A percentile compares a stretch with the other conserved stretches of the same genome.
phyloP scores from a whole-genome alignment of 2,797 vertebrate genomes.

The Brotula barbata region DNA sequence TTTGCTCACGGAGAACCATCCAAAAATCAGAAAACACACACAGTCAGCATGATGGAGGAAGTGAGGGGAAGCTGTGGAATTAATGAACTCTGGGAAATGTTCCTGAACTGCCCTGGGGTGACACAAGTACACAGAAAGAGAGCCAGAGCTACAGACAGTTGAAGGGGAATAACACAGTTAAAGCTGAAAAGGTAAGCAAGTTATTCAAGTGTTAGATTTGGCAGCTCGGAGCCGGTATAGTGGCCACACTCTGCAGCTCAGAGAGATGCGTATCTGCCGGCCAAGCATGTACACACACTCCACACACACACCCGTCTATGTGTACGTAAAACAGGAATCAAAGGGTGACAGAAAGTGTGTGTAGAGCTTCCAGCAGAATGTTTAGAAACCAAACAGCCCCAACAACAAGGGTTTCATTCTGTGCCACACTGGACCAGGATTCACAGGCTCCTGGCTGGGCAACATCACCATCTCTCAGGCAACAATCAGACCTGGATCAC shows the following conservation, averaged over 20 bases:
- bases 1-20: slow-evolving; percentile 36
- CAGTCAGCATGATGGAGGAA: slow-evolving; percentile 43
- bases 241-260: slow-evolving; percentile 52
- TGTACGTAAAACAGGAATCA: slow-evolving; percentile 54
- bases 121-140: slow-evolving; percentile 48
- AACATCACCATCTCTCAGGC: slow-evolving; percentile 20
- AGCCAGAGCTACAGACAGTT: slow-evolving; percentile 44
- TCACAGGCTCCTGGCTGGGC: slow-evolving; percentile 49
- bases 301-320: slow-evolving; percentile 44
- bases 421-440: slow-evolving; percentile 42
- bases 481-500: slow-evolving; percentile 23
- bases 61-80: slow-evolving; percentile 51
- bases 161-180: slow-evolving; percentile 69
- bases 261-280: slow-evolving; percentile 56
- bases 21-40: slow-evolving; percentile 45
- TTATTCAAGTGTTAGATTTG: slow-evolving; percentile 65
- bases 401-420: slow-evolving; percentile 68
- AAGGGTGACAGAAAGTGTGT: slow-evolving; percentile 47
- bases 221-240: slow-evolving; percentile 52
- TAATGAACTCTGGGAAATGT: slow-evolving; percentile 70
- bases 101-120: slow-evolving; percentile 62
- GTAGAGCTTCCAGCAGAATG: slow-evolving; percentile 67
- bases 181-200: slow-evolving; percentile 60
- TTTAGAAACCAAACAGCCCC: slow-evolving; percentile 68
- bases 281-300: slow-evolving; percentile 42